Conservation (phyloP, 2,113 vertebrate species). For the Muntiacus reevesi region DNA sequence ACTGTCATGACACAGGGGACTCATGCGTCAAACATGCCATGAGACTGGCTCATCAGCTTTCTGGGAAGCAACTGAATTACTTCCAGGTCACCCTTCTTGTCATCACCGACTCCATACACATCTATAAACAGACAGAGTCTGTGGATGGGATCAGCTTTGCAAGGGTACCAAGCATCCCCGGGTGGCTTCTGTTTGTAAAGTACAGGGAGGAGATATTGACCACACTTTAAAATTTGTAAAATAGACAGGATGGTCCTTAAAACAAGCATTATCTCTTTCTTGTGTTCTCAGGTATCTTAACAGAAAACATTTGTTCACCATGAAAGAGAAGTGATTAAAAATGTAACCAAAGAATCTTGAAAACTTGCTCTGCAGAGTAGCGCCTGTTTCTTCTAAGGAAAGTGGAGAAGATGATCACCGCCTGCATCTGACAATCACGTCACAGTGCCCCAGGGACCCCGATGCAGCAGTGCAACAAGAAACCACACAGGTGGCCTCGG, state of each 20-base stretch:
- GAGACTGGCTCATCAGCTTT: constrained; percentile 15
- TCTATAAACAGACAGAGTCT: neutral
- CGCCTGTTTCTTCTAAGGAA: neutral
- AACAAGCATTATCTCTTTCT: constrained; percentile 12
- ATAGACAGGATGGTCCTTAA: neutral
- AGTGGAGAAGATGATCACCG: neutral
- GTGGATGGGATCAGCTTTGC: neutral
- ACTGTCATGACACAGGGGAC: constrained; percentile 23
- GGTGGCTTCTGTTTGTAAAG: neutral
- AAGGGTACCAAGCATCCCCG: neutral
- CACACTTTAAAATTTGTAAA: neutral
- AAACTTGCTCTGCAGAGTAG: neutral
- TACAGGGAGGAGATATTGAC: constrained; percentile 2
- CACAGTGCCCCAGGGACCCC: neutral
- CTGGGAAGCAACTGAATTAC: neutral
- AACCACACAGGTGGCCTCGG: constrained; percentile 48
- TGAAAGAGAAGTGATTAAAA: neutral
- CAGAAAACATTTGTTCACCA: neutral
- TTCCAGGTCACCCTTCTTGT: neutral
- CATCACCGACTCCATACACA: neutral
- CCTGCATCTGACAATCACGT: neutral
- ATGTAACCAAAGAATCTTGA: neutral
- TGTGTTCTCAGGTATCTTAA: neutral
- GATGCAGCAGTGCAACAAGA: neutral
- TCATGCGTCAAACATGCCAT: neutral